phyloP scores from a whole-genome alignment of 2,888 invertebrate species.

The Stratiomys singularior region DNA sequence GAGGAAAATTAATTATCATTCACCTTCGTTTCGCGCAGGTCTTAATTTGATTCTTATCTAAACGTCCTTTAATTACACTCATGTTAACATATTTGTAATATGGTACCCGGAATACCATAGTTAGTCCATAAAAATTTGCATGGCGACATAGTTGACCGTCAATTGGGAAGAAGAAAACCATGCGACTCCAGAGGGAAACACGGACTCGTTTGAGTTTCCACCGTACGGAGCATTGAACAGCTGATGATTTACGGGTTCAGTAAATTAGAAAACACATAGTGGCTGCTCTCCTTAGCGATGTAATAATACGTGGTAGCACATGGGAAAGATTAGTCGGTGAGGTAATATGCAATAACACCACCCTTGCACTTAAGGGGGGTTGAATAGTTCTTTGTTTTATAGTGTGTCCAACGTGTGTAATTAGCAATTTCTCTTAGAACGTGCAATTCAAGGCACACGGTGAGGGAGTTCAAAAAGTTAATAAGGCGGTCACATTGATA shows the following conservation, averaged over 20 bases:
- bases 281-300: conserved; percentile 6
- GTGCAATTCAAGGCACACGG: too few relatives aligned
- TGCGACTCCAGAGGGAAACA: too few relatives aligned
- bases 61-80: conserved; percentile 49
- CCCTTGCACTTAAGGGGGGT: neutral
- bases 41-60: conserved; percentile 50
- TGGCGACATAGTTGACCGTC: neutral
- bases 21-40: conserved; percentile 2
- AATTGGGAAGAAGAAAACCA: too few relatives aligned
- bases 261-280: conserved; percentile 48
- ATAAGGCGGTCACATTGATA: too few relatives aligned
- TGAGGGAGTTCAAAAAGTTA: too few relatives aligned
- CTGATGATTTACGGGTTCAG: conserved; percentile 47
- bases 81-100: conserved; percentile 42
- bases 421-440: neutral
- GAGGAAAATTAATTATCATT: conserved; percentile 29
- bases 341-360: neutral
- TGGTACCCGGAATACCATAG: neutral
- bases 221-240: neutral
- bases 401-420: neutral
- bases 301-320: conserved; percentile 15
- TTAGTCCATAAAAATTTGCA: conserved; percentile 28
- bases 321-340: conserved; percentile 27
- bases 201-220: too few relatives aligned
- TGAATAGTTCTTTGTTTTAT: neutral